Conservation (phyloP, 2,888 invertebrate species). For the Xestia c-nigrum region DNA sequence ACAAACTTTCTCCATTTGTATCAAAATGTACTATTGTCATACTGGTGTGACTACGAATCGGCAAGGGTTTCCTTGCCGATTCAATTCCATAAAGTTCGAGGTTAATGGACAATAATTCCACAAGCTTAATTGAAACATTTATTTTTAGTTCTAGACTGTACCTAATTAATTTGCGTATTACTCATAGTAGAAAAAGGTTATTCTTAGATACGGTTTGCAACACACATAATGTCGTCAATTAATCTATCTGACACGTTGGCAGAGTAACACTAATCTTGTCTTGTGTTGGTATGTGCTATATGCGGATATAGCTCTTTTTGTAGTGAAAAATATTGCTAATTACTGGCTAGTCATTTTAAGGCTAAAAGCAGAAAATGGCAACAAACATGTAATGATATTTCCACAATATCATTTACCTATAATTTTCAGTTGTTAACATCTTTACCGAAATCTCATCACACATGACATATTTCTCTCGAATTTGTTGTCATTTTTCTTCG, state of each 20-base stretch:
- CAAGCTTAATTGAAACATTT: constrained; percentile 43
- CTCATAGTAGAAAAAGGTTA: constrained; percentile 43
- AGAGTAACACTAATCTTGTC: constrained; percentile 9
- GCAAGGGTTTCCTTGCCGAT: no score
- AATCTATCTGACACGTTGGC: constrained; percentile 29
- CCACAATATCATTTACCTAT: neutral
- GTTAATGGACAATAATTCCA: constrained; percentile 1
- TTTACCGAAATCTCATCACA: neutral
- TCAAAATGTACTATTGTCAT: no score
- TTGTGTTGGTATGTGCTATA: constrained; percentile 7
- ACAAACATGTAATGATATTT: neutral
- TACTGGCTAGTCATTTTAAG: neutral
- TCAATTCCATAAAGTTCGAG: neutral
- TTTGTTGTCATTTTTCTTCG: neutral
- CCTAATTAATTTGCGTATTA: constrained; percentile 50
- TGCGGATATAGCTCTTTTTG: neutral
- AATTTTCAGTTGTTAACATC: neutral
- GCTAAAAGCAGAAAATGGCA: neutral
- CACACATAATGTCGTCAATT: constrained; percentile 32
- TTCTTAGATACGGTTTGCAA: constrained; percentile 49
- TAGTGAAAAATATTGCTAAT: neutral
- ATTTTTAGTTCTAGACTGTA: constrained; percentile 35
- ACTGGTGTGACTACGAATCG: no score
- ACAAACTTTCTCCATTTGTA: no score
- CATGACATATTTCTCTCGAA: neutral